These are phyloP conservation scores for Cyprinodon diabolis DNA, from an alignment of 2,797 vertebrate genomes.

Conservation along the genomic window DNA sequence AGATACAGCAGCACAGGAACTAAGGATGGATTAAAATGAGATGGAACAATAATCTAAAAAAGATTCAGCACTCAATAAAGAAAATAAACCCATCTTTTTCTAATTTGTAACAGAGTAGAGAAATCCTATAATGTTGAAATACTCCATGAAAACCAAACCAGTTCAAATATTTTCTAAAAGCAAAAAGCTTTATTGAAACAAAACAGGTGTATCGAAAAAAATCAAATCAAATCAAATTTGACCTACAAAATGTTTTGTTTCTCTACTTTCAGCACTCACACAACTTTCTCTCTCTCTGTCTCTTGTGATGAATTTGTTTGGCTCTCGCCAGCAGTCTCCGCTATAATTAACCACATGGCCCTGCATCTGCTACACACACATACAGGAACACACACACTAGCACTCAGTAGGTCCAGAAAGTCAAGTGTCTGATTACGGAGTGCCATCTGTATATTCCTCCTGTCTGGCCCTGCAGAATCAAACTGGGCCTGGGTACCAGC, in stretches of 20 bases:
- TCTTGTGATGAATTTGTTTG: constrained; percentile 66
- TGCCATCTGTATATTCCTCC: constrained; percentile 73
- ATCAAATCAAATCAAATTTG: background rate
- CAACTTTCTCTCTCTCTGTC: constrained; percentile 20
- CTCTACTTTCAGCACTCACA: constrained; percentile 14
- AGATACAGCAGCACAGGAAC: background rate
- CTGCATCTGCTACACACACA: constrained; percentile 66
- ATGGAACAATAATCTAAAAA: constrained; percentile 10
- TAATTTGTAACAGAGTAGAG: too few species aligned
- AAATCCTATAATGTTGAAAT: background rate
- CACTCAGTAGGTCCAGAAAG: constrained; percentile 59
- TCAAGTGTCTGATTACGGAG: constrained; percentile 74
- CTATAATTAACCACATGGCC: constrained; percentile 81
- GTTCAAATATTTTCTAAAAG: background rate
- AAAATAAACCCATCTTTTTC: background rate
- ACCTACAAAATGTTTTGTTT: background rate
- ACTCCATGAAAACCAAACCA: background rate
- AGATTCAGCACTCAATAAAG: constrained; percentile 1
- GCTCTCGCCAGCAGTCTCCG: constrained; percentile 58
- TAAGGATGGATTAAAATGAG: background rate
- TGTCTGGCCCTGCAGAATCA: constrained; percentile 40
- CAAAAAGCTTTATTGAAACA: background rate
- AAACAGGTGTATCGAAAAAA: background rate
- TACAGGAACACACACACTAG: constrained; percentile 9
- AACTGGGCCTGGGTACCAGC: constrained; percentile 25